Percentiles rank a stretch among this genome's conserved stretches.
phyloP scores from a whole-genome alignment of 2,888 invertebrate genomes.

The Cyclophora albipunctata region DNA sequence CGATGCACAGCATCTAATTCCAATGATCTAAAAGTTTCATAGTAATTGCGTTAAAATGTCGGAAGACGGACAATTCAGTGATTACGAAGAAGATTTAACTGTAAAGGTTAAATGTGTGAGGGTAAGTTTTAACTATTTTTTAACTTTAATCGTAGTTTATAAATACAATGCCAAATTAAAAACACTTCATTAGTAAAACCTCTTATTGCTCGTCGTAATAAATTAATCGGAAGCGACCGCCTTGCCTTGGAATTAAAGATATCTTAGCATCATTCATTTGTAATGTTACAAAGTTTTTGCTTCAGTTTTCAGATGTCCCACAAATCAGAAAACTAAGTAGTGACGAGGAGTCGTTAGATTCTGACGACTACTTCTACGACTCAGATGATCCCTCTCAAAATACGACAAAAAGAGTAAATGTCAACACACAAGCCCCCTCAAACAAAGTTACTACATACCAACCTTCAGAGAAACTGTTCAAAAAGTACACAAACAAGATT shows the following conservation, averaged over 20 bases:
- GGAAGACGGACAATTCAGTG: slow-evolving; percentile 56
- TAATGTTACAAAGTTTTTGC: too few relatives aligned
- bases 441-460: slow-evolving; percentile 81
- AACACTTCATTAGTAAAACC: too few relatives aligned
- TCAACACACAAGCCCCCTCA: slow-evolving; percentile 72
- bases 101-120: slow-evolving; percentile 56
- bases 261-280: too few relatives aligned
- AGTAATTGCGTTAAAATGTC: slow-evolving; percentile 23
- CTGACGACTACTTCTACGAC: slow-evolving; percentile 60
- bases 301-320: slow-evolving; percentile 54
- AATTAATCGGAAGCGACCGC: too few relatives aligned
- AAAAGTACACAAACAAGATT: slow-evolving; percentile 86
- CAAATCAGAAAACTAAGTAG: slow-evolving; percentile 38
- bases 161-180: too few relatives aligned
- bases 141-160: background rate
- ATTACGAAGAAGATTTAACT: slow-evolving; percentile 55
- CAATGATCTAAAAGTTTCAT: too few relatives aligned
- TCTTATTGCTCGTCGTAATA: too few relatives aligned
- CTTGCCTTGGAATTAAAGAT: too few relatives aligned
- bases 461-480: slow-evolving; percentile 86
- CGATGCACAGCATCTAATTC: too few relatives aligned
- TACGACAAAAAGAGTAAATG: slow-evolving; percentile 33
- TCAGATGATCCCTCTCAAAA: slow-evolving; percentile 47
- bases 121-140: slow-evolving; percentile 34
- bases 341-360: slow-evolving; percentile 47